These are phyloP conservation scores for Calyptommatus sinebrachiatus DNA, from an alignment of 2,113 vertebrate species.

Conservation along the genomic window DNA sequence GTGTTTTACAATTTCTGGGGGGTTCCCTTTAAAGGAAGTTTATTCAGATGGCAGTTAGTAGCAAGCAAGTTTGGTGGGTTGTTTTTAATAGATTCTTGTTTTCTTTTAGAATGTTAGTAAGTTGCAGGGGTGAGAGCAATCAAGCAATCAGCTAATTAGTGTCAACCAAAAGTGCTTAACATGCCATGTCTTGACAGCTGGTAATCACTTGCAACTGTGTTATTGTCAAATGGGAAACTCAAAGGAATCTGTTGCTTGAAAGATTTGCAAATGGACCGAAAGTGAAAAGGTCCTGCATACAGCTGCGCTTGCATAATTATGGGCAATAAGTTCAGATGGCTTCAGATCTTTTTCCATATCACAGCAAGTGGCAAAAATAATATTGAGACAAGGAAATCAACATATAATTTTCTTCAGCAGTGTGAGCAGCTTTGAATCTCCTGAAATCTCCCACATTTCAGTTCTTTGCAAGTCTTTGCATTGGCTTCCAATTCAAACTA, in stretches of 20 bases:
- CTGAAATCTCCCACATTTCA: too few species aligned
- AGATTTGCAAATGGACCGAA: neutral
- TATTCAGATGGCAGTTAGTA: neutral
- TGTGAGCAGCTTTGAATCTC: too few species aligned
- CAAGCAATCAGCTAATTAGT: constrained; percentile 15
- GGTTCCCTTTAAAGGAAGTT: neutral
- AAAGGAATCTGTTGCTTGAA: neutral
- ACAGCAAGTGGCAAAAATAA: neutral
- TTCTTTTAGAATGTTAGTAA: constrained; percentile 3
- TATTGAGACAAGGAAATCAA: neutral
- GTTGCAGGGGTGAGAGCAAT: neutral
- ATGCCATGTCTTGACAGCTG: constrained; percentile 13
- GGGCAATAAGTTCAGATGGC: too few species aligned
- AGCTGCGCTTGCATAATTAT: neutral
- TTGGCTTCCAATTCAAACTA: too few species aligned
- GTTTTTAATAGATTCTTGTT: neutral
- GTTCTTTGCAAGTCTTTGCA: too few species aligned
- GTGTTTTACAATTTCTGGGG: neutral
- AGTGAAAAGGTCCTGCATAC: neutral
- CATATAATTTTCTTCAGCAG: neutral
- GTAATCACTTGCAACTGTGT: constrained; percentile 12
- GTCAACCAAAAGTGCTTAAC: constrained; percentile 4
- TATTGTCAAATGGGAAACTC: neutral
- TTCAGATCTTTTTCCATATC: neutral
- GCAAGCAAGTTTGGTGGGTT: neutral